phyloP scores from a whole-genome alignment of 1,140 invertebrate genomes.

The Phocides pigmalion region DNA sequence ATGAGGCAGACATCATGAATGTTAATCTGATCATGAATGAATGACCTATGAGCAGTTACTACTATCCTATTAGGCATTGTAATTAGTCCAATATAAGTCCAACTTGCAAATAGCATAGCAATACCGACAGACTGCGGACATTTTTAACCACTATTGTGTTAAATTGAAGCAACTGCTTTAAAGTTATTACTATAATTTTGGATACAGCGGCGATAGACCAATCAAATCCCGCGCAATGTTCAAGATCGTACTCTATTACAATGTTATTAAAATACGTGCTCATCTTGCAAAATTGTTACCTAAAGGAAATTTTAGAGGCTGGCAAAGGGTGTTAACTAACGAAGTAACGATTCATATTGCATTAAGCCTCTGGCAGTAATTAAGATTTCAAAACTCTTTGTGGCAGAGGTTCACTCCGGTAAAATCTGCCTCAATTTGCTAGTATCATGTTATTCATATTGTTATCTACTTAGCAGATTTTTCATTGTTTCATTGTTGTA shows the following conservation, averaged over 20 bases:
- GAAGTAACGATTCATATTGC: slow-evolving; percentile 56
- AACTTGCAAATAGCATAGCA: too few relatives aligned
- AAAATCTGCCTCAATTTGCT: slow-evolving; percentile 45
- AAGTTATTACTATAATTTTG: too few relatives aligned
- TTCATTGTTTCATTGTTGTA: slow-evolving; percentile 2
- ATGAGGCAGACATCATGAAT: too few relatives aligned
- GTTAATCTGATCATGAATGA: too few relatives aligned
- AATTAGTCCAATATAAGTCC: too few relatives aligned
- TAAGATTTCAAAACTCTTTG: slow-evolving; percentile 72
- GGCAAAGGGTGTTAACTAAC: slow-evolving; percentile 48
- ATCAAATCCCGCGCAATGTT: background rate
- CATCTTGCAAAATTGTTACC: slow-evolving; percentile 20
- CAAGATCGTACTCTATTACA: background rate
- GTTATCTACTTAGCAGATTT: slow-evolving; percentile 26
- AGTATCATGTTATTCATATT: slow-evolving; percentile 36
- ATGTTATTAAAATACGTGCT: slow-evolving; percentile 4
- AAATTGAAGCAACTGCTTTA: too few relatives aligned
- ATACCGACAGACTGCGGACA: too few relatives aligned
- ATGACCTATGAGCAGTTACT: too few relatives aligned
- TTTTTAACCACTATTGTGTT: too few relatives aligned
- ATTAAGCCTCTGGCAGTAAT: slow-evolving; percentile 67
- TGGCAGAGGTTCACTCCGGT: slow-evolving; percentile 47
- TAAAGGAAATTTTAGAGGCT: slow-evolving; percentile 38
- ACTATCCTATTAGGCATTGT: too few relatives aligned
- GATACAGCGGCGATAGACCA: too few relatives aligned